phyloP scores from a whole-genome alignment of 2,888 invertebrate genomes.

The Leptopilina drosophilae region DNA sequence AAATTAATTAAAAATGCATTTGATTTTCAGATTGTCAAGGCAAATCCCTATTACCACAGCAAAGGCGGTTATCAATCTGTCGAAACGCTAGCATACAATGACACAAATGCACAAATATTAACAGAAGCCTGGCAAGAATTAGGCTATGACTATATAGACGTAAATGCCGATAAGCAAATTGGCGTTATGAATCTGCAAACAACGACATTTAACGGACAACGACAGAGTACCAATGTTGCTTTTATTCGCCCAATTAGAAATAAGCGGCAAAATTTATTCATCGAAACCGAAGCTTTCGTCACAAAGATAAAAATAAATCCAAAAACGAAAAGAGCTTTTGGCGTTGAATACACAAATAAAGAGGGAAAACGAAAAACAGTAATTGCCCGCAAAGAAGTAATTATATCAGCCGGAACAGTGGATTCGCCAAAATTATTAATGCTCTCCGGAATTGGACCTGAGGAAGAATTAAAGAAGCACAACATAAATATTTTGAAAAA shows the following conservation, averaged over 20 bases:
- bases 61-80: constrained; percentile 82
- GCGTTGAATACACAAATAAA: constrained; percentile 74
- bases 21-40: constrained; percentile 6
- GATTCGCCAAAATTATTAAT: constrained; percentile 78
- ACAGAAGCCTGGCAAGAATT: constrained; percentile 81
- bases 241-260: constrained; percentile 83
- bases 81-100: constrained; percentile 81
- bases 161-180: constrained; percentile 79
- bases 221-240: constrained; percentile 82
- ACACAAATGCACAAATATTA: constrained; percentile 79
- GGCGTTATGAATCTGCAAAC: constrained; percentile 82
- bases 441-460: constrained; percentile 78
- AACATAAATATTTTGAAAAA: constrained; percentile 73
- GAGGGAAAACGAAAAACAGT: constrained; percentile 68
- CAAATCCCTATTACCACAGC: constrained; percentile 79
- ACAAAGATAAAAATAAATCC: constrained; percentile 78
- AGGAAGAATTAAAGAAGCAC: constrained; percentile 69
- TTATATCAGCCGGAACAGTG: constrained; percentile 78
- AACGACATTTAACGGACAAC: constrained; percentile 80
- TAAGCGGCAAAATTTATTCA: constrained; percentile 72
- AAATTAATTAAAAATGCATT: neutral
- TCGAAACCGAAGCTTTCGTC: constrained; percentile 78
- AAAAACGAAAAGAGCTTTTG: constrained; percentile 72
- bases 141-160: constrained; percentile 80
- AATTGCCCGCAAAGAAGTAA: constrained; percentile 76